A percentile compares a stretch with the other conserved stretches of the same genome.
Conservation (phyloP, 2,113 vertebrate genomes). For the Isurus oxyrinchus region DNA sequence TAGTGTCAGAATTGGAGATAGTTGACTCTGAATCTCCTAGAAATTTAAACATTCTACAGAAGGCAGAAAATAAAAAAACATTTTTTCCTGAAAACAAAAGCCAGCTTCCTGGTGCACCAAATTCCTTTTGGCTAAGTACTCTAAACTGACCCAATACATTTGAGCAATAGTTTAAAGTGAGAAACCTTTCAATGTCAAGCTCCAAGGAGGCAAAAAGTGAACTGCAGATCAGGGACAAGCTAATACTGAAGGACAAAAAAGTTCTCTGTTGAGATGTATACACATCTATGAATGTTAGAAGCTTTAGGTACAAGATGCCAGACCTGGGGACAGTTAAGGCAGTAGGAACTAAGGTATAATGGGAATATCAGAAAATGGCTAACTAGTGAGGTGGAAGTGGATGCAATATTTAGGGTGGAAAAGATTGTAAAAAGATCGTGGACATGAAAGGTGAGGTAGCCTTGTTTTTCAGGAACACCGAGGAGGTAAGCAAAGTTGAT, state of each 20-base stretch:
- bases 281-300: background rate
- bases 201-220: background rate
- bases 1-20: background rate
- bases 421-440: background rate
- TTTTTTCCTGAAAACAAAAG: background rate
- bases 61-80: background rate
- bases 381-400: background rate
- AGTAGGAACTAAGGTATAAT: background rate
- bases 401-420: background rate
- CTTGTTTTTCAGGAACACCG: background rate
- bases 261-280: background rate
- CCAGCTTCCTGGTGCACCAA: background rate
- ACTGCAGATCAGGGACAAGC: background rate
- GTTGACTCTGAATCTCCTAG: background rate
- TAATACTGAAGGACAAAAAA: background rate
- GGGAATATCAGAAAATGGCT: background rate
- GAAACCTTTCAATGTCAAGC: background rate
- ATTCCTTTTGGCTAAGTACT: background rate
- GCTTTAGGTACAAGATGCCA: background rate
- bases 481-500: background rate
- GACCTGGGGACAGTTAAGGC: background rate
- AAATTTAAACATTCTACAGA: background rate
- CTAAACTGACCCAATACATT: background rate
- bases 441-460: background rate
- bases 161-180: background rate